Evolutionary conservation across 2,888 invertebrate genomes (phyloP).

Genomic region (Phaedon cochleariae): DNA sequence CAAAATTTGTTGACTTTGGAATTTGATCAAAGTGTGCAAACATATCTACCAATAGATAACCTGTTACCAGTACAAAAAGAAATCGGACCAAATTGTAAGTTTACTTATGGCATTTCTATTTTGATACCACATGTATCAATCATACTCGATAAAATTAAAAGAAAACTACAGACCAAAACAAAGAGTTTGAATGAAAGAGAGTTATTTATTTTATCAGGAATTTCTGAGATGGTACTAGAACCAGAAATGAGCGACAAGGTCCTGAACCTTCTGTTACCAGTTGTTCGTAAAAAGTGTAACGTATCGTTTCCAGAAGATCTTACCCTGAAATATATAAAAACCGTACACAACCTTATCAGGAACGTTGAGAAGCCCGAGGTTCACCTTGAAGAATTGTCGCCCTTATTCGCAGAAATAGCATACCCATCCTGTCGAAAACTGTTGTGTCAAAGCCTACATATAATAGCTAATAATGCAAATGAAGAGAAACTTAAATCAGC

Average conservation of each 20-base stretch:
- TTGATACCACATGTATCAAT: conserved; percentile 76
- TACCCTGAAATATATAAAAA: conserved; percentile 74
- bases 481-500: conserved; percentile 60
- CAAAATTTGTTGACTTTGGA: conserved; percentile 76
- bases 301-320: conserved; percentile 73
- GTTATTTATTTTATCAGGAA: conserved; percentile 76
- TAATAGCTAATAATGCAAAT: conserved; percentile 66
- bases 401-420: conserved; percentile 75
- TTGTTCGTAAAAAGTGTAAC: conserved; percentile 72
- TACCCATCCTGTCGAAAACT: conserved; percentile 74
- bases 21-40: conserved; percentile 66
- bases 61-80: conserved; percentile 58
- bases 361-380: conserved; percentile 71
- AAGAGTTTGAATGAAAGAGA: conserved; percentile 74
- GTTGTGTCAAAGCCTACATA: conserved; percentile 70
- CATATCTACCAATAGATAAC: conserved; percentile 57
- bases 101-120: conserved; percentile 78
- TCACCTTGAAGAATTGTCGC: conserved; percentile 76
- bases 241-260: conserved; percentile 74
- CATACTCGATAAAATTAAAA: conserved; percentile 75
- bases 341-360: conserved; percentile 77
- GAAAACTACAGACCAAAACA: conserved; percentile 69
- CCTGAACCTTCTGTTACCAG: conserved; percentile 75
- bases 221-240: conserved; percentile 78
- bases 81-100: conserved; percentile 58